phyloP scores from a whole-genome alignment of 92 coral and sea anemone genomes.

The Montipora capitata region DNA sequence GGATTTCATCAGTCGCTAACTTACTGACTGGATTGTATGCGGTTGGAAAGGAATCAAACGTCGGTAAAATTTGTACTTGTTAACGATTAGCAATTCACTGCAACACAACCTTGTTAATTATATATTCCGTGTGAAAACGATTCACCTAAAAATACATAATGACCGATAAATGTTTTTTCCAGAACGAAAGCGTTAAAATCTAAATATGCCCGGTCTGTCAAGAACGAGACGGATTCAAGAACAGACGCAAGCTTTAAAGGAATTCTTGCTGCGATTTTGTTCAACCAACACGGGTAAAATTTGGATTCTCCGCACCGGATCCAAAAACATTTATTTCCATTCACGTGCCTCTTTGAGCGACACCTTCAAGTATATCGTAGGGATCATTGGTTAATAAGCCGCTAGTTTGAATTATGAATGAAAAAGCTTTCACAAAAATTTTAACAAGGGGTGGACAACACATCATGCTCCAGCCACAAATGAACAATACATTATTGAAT shows the following conservation, averaged over 20 bases:
- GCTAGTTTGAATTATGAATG: slow-evolving; percentile 10
- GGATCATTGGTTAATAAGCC: not conserved
- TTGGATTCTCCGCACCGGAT: not conserved
- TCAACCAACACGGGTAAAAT: not conserved
- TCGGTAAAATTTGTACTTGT: not conserved
- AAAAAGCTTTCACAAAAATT: slow-evolving; percentile 13
- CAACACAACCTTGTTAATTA: slow-evolving; percentile 5
- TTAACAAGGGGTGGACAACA: not conserved
- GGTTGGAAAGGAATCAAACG: slow-evolving; percentile 14
- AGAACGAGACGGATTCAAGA: not conserved
- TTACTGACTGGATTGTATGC: slow-evolving; percentile 26
- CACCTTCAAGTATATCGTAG: not conserved
- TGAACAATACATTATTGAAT: slow-evolving; percentile 77
- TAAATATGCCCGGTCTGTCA: slow-evolving; percentile 1
- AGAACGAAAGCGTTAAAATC: not conserved
- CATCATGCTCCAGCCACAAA: slow-evolving; percentile 10
- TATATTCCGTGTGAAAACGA: not conserved
- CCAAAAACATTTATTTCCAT: not conserved
- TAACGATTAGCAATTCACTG: slow-evolving; percentile 9
- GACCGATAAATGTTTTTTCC: no score
- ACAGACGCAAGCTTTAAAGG: not conserved
- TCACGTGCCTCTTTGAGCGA: not conserved
- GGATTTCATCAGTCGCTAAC: slow-evolving; percentile 26
- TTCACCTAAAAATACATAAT: not conserved
- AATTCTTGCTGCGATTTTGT: not conserved